phyloP scores from a whole-genome alignment of 2,797 vertebrate genomes.

The Thaleichthys pacificus region DNA sequence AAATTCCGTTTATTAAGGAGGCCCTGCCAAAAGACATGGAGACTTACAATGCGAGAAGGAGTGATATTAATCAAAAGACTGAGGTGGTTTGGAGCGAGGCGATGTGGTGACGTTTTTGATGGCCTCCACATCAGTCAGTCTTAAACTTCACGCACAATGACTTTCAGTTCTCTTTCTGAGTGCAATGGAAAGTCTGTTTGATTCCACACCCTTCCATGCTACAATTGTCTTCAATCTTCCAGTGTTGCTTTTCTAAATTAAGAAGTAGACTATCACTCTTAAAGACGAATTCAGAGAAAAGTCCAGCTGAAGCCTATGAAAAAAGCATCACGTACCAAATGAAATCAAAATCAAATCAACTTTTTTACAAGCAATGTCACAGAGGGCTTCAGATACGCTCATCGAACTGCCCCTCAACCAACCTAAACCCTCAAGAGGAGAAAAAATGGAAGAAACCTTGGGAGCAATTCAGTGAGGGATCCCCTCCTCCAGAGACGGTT shows the following conservation, averaged over 20 bases:
- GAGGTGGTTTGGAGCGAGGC: background rate
- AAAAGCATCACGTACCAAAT: background rate
- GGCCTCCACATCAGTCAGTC: background rate
- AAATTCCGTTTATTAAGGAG: conserved; percentile 23
- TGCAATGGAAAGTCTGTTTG: background rate
- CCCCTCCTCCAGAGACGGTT: too few relatives aligned
- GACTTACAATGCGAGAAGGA: conserved; percentile 8
- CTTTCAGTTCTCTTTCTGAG: background rate
- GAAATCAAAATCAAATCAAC: too few relatives aligned
- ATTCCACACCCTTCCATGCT: background rate
- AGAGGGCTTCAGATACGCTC: too few relatives aligned
- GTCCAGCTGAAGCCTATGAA: background rate
- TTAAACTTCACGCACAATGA: background rate
- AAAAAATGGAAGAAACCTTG: too few relatives aligned
- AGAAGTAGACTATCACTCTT: background rate
- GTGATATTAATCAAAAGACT: background rate
- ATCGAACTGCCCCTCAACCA: too few relatives aligned
- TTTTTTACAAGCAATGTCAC: too few relatives aligned
- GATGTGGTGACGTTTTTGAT: background rate
- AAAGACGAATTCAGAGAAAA: background rate
- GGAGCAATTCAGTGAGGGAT: too few relatives aligned
- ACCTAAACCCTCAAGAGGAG: too few relatives aligned
- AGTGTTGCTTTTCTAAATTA: background rate
- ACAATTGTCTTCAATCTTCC: background rate
- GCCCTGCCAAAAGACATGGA: conserved; percentile 9